Percentiles rank a stretch among this genome's conserved stretches.
phyloP scores from a whole-genome alignment of 2,797 vertebrate species.

The Enteromius fasciolatus region DNA sequence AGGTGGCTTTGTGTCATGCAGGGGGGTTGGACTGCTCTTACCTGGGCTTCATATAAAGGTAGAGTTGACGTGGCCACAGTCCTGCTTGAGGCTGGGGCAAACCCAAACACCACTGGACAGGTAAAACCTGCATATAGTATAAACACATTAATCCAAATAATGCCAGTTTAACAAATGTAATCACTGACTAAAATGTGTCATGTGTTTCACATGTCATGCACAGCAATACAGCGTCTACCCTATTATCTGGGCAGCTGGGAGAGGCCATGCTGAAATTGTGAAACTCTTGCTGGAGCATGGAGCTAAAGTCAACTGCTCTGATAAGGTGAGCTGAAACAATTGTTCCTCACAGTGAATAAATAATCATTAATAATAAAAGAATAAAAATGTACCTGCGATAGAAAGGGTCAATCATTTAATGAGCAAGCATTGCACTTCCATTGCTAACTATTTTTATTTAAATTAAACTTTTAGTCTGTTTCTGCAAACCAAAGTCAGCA shows the following conservation, averaged over 20 bases:
- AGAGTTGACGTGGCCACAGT: constrained; percentile 82
- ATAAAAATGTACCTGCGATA: not conserved
- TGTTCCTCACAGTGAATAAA: not conserved
- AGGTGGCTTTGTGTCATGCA: constrained; percentile 60
- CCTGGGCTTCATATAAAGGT: constrained; percentile 95
- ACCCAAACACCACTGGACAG: constrained; percentile 94
- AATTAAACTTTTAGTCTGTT: not conserved
- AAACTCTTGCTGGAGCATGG: constrained; percentile 85
- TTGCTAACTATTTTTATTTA: not conserved
- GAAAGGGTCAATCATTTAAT: not conserved
- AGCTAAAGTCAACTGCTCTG: constrained; percentile 97
- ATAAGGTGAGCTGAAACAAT: constrained; percentile 83
- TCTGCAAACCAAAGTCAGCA: not conserved
- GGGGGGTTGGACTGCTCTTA: constrained; percentile 98
- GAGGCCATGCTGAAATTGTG: constrained; percentile 90
- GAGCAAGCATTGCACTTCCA: not conserved
- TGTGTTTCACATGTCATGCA: not conserved
- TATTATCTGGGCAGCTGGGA: constrained; percentile 96
- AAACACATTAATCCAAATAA: not conserved
- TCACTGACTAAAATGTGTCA: not conserved
- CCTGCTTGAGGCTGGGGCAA: constrained; percentile 88
- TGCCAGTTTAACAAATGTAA: not conserved
- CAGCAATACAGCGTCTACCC: constrained; percentile 97
- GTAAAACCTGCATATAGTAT: constrained; percentile 71
- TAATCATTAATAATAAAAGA: not conserved